A percentile compares a stretch with the other conserved stretches of the same genome.
Conservation (phyloP, 1,140 invertebrate species). For the Drosophila santomea region DNA sequence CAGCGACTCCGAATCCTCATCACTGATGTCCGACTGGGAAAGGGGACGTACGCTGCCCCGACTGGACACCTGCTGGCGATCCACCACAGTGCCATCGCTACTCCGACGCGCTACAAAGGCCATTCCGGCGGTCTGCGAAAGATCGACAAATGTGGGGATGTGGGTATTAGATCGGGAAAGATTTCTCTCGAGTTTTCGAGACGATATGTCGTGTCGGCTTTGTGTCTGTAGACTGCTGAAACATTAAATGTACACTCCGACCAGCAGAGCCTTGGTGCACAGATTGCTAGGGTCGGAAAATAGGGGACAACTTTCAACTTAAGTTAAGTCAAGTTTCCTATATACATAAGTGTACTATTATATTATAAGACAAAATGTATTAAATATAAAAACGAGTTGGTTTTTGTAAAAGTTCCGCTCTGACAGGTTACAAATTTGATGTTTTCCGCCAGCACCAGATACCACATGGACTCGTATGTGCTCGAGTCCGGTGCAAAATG, state of each 20-base stretch:
- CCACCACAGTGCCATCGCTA: constrained; percentile 47
- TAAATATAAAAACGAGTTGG: neutral
- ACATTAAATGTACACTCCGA: neutral
- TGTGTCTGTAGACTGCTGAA: constrained; percentile 11
- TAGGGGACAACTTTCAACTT: neutral
- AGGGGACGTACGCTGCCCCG: neutral
- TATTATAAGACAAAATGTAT: too few species aligned
- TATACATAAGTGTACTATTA: too few species aligned
- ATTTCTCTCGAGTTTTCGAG: constrained; percentile 19
- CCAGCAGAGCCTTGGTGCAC: neutral
- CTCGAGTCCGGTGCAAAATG: constrained; percentile 56
- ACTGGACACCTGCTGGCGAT: constrained; percentile 48
- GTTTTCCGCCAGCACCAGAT: neutral
- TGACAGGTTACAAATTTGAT: neutral
- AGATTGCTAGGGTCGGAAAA: neutral
- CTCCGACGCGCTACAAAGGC: constrained; percentile 60
- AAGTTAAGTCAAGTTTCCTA: too few species aligned
- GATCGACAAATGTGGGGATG: constrained; percentile 3
- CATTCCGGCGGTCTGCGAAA: constrained; percentile 46
- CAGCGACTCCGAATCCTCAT: constrained; percentile 47
- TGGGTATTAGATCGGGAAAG: neutral
- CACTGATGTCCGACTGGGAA: constrained; percentile 47
- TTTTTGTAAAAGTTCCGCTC: neutral
- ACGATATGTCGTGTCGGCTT: constrained; percentile 30
- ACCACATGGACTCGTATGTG: neutral